Conservation (phyloP, 2,113 vertebrate species). For the Dromaius novaehollandiae region DNA sequence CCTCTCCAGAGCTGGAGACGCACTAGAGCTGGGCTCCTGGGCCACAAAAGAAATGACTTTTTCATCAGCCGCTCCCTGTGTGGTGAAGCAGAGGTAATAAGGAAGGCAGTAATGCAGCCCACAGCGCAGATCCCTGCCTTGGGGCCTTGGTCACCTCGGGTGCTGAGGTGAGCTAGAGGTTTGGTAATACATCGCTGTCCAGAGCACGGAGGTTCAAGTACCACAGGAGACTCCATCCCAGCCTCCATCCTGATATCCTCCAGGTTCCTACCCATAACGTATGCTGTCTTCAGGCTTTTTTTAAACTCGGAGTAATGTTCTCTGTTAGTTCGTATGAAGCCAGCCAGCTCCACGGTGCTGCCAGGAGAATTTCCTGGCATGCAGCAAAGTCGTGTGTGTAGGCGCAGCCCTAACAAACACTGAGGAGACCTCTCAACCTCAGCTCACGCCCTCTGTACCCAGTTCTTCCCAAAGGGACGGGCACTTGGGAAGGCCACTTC, state of each 20-base stretch:
- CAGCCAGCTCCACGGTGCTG: rapidly evolving
- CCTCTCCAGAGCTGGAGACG: background rate
- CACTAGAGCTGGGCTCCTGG: background rate
- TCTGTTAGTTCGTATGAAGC: background rate
- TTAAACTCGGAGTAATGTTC: background rate
- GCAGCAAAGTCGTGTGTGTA: rapidly evolving
- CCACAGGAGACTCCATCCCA: background rate
- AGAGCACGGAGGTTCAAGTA: background rate
- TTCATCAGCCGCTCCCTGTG: background rate
- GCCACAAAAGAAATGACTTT: background rate
- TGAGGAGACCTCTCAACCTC: background rate
- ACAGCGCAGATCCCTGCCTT: background rate
- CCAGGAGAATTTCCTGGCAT: background rate
- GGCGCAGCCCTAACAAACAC: background rate
- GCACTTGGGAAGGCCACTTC: background rate
- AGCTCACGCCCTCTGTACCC: background rate
- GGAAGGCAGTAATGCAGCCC: background rate
- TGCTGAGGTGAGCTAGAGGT: background rate
- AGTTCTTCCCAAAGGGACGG: background rate
- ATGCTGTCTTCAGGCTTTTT: background rate
- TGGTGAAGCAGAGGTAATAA: background rate
- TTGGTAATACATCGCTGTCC: background rate
- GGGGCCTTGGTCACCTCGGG: background rate
- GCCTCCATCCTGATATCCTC: background rate
- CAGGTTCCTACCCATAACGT: background rate